phyloP scores from a whole-genome alignment of 2,797 vertebrate species.

The Rhyacichthys aspro region DNA sequence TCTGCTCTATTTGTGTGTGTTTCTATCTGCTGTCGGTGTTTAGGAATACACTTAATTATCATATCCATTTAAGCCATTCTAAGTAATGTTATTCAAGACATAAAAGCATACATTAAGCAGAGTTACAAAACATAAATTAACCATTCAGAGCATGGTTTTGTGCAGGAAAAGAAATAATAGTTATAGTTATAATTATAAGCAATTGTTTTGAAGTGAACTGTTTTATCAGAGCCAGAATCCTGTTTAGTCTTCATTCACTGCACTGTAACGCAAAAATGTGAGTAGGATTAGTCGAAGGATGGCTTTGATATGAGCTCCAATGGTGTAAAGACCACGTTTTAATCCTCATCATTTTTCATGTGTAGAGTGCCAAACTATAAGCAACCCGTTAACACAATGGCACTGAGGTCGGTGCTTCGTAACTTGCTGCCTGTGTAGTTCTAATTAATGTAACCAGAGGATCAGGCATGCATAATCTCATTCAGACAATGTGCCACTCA shows the following conservation, averaged over 20 bases:
- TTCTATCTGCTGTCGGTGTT: slow-evolving; percentile 18
- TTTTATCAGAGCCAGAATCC: too few species aligned
- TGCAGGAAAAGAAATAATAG: background rate
- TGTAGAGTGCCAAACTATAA: slow-evolving; percentile 1
- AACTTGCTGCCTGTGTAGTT: background rate
- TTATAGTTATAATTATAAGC: background rate
- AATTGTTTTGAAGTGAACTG: too few species aligned
- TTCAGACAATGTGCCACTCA: background rate
- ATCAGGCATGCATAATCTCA: slow-evolving; percentile 8
- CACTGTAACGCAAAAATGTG: background rate
- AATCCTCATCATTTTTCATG: slow-evolving; percentile 7
- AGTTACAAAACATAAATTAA: too few species aligned
- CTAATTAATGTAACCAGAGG: slow-evolving; percentile 8
- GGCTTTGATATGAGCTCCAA: slow-evolving; percentile 1
- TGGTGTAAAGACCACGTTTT: background rate
- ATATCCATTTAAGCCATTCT: background rate
- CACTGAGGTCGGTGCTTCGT: background rate
- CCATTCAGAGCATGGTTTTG: too few species aligned
- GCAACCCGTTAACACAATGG: slow-evolving; percentile 4
- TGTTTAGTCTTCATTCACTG: too few species aligned
- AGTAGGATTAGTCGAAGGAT: background rate
- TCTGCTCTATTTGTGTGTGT: slow-evolving; percentile 6
- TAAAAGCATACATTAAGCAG: too few species aligned
- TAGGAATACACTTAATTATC: background rate
- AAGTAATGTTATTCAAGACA: background rate